phyloP scores from a whole-genome alignment of 2,113 vertebrate species.

The Odocoileus virginianus region DNA sequence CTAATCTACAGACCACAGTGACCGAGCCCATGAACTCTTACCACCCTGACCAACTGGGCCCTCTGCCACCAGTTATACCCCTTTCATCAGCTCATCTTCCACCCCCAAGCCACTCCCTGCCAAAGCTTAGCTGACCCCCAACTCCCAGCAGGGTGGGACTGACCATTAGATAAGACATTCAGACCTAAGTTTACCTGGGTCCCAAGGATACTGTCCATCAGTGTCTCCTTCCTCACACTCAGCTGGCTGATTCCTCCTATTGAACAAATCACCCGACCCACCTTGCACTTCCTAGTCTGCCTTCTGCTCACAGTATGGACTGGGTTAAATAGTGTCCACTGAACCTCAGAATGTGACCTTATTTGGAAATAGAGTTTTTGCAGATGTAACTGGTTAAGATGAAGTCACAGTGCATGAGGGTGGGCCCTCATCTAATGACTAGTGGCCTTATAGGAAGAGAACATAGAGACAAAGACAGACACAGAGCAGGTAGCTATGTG shows the following conservation, averaged over 20 bases:
- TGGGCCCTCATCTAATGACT: neutral
- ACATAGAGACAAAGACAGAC: neutral
- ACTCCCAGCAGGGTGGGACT: neutral
- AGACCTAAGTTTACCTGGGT: neutral
- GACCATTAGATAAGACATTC: too few relatives aligned
- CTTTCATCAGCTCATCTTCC: neutral
- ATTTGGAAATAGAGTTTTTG: neutral
- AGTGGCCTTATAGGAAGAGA: neutral
- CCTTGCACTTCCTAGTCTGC: neutral
- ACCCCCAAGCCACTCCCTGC: neutral
- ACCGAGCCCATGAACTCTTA: neutral
- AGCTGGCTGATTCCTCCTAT: neutral
- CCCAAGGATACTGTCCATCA: neutral
- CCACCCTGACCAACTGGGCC: neutral
- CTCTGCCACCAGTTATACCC: neutral
- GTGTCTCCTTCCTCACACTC: neutral
- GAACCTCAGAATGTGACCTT: neutral
- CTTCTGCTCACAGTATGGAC: neutral
- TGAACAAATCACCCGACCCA: neutral
- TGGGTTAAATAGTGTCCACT: neutral
- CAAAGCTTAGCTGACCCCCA: neutral
- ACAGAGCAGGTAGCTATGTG: neutral
- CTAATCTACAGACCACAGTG: neutral
- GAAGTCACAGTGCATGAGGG: neutral
- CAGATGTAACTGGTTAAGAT: neutral